These are phyloP conservation scores for Melipona beecheii DNA, from an alignment of 2,888 invertebrate species.

Conservation along the genomic window DNA sequence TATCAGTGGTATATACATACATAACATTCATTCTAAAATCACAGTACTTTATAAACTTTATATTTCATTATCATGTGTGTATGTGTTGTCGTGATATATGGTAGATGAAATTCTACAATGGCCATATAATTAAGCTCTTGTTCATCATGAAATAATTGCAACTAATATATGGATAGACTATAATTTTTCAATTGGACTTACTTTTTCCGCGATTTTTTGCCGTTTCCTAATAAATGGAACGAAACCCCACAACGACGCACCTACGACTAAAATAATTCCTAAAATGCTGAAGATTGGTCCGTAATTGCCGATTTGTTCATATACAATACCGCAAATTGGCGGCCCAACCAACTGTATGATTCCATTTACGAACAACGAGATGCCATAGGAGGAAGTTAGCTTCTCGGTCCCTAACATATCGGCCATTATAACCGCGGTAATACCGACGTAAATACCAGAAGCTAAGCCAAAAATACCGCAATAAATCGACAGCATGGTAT, in stretches of 20 bases:
- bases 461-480: slow-evolving; percentile 92
- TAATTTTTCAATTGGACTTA: slow-evolving; percentile 59
- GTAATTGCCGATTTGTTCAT: slow-evolving; percentile 87
- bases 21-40: slow-evolving; percentile 68
- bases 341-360: slow-evolving; percentile 92
- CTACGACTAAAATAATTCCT: slow-evolving; percentile 89
- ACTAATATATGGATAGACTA: slow-evolving; percentile 38
- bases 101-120: slow-evolving; percentile 28
- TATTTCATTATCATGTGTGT: slow-evolving; percentile 21
- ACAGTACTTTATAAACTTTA: slow-evolving; percentile 65
- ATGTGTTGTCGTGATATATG: slow-evolving; percentile 12
- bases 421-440: slow-evolving; percentile 94
- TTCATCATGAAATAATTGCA: slow-evolving; percentile 12
- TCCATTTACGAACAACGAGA: slow-evolving; percentile 93
- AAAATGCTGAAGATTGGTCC: slow-evolving; percentile 90
- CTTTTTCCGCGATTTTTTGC: slow-evolving; percentile 54
- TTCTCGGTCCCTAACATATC: slow-evolving; percentile 94
- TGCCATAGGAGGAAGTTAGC: slow-evolving; percentile 94
- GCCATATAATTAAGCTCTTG: slow-evolving; percentile 43
- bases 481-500: slow-evolving; percentile 88
- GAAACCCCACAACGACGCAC: slow-evolving; percentile 90
- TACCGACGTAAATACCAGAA: slow-evolving; percentile 93
- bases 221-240: slow-evolving; percentile 88
- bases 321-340: slow-evolving; percentile 92
- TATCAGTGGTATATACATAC: slow-evolving; percentile 51